A percentile compares a stretch with the other conserved stretches of the same genome.
phyloP scores from a whole-genome alignment of 64 coral and sea anemone genomes.

The Montipora efflorescens region DNA sequence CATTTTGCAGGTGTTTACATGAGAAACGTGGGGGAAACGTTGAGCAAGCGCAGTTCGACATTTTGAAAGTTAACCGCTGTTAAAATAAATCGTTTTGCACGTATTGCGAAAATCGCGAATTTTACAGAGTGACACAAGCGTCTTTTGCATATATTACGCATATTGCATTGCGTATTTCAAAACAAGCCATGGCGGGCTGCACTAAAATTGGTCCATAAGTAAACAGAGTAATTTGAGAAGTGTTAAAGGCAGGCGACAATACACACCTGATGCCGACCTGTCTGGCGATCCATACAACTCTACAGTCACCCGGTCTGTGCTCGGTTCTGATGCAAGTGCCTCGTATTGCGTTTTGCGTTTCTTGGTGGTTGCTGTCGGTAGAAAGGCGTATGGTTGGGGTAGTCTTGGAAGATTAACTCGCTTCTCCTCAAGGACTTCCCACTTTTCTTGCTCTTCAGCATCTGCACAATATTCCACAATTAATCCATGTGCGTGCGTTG shows the following conservation, averaged over 20 bases:
- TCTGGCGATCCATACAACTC: not conserved
- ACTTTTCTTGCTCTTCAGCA: not conserved
- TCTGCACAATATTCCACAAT: not conserved
- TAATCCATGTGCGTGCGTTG: not conserved
- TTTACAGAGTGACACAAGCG: too few relatives aligned
- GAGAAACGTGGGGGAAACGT: too few relatives aligned
- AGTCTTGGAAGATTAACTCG: not conserved
- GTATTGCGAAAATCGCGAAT: too few relatives aligned
- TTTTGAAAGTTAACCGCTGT: too few relatives aligned
- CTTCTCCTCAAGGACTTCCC: not conserved
- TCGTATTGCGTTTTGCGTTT: slow-evolving; percentile 33
- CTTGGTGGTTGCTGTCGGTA: not conserved
- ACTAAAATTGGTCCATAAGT: too few relatives aligned
- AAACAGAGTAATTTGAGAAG: not conserved
- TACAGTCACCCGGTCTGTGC: not conserved
- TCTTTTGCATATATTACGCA: too few relatives aligned
- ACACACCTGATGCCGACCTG: not conserved
- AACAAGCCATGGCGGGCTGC: too few relatives aligned
- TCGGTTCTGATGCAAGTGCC: slow-evolving; percentile 6
- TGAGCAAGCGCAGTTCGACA: too few relatives aligned
- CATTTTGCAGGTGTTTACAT: too few relatives aligned
- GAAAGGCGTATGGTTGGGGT: not conserved
- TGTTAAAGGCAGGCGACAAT: not conserved
- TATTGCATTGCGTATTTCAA: too few relatives aligned
- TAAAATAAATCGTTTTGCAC: too few relatives aligned